Percentiles rank a stretch among this genome's conserved stretches.
These are phyloP conservation scores for Odiellus spinosus DNA, from an alignment of 2,888 invertebrate genomes.

Conservation along the genomic window DNA sequence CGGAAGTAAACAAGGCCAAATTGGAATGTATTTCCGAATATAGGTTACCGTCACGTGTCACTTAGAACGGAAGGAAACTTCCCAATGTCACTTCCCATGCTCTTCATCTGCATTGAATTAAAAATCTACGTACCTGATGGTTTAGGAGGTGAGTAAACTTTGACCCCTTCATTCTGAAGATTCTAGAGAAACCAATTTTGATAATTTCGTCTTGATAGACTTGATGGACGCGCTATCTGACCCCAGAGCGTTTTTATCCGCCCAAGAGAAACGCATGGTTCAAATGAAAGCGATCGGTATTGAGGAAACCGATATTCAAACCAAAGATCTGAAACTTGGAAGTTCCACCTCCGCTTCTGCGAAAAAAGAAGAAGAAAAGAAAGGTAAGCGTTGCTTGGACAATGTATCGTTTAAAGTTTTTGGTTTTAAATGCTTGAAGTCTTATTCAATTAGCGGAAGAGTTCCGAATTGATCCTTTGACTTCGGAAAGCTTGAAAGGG, in stretches of 20 bases:
- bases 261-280: conserved; percentile 67
- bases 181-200: no score
- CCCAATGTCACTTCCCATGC: conserved; percentile 94
- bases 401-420: neutral
- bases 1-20: no score
- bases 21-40: no score
- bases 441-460: conserved; percentile 25
- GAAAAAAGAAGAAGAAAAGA: conserved; percentile 50
- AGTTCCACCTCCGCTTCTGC: conserved; percentile 38
- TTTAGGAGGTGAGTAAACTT: conserved; percentile 63
- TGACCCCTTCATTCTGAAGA: no score
- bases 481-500: conserved; percentile 54
- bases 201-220: conserved; percentile 41
- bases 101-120: conserved; percentile 96
- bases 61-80: conserved; percentile 96
- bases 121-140: conserved; percentile 99
- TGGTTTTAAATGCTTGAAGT: conserved; percentile 3
- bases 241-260: conserved; percentile 76
- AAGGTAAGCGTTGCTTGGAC: conserved; percentile 38
- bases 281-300: conserved; percentile 94
- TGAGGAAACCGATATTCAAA: conserved; percentile 48
- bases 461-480: conserved; percentile 75
- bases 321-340: conserved; percentile 31
- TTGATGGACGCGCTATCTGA: conserved; percentile 96
- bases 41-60: conserved; percentile 91